These are phyloP conservation scores for Microtus oregoni DNA, from an alignment of 2,113 vertebrate species.

Conservation along the genomic window DNA sequence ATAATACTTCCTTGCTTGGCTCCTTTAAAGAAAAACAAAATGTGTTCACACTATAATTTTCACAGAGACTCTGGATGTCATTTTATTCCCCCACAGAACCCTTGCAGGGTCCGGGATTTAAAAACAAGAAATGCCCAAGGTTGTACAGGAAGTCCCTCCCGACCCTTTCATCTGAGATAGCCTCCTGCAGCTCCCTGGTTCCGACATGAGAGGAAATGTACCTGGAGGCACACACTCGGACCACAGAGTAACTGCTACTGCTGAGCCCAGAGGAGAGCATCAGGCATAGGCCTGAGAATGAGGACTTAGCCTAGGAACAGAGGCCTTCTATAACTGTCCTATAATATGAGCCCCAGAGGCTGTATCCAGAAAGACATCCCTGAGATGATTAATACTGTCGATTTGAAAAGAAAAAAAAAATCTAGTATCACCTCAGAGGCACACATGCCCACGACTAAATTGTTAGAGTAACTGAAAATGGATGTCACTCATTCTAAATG, in stretches of 20 bases:
- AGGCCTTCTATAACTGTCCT: background rate
- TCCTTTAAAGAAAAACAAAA: background rate
- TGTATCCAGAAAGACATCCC: background rate
- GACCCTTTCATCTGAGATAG: background rate
- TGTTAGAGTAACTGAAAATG: too few relatives aligned
- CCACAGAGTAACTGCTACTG: background rate
- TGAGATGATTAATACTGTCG: background rate
- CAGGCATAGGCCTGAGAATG: background rate
- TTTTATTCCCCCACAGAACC: background rate
- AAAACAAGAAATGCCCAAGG: background rate
- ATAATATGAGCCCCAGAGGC: background rate
- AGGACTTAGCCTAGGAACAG: background rate
- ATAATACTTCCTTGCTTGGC: background rate
- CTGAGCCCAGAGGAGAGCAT: background rate
- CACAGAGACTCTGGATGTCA: background rate
- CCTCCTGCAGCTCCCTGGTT: background rate
- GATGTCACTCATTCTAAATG: background rate
- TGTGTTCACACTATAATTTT: background rate
- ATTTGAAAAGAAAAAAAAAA: background rate
- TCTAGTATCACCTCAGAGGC: background rate
- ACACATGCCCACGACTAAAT: background rate
- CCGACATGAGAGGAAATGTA: background rate
- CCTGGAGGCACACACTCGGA: background rate
- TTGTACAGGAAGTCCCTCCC: background rate
- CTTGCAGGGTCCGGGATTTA: background rate